Base-by-base conservation (phyloP, 1,140 invertebrate species). In the Mesaphorura yosii region DNA sequence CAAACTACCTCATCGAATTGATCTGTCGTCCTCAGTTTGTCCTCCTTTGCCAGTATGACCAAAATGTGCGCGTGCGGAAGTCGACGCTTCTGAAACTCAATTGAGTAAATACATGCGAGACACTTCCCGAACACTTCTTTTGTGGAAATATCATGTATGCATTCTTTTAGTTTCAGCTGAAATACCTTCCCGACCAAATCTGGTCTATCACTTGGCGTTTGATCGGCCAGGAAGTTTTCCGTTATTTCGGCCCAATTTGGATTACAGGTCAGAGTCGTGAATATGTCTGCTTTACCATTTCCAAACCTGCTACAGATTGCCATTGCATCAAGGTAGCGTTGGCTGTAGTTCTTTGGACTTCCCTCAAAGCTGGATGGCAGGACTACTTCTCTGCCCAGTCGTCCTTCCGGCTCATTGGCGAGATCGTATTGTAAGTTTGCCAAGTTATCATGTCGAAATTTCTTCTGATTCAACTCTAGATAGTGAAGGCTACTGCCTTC, bases 101-200 rank as follows among this genome's bases (percentile, higher is more conserved):
- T 63, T 0, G 63, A 57, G 48, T 60, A 56, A 1, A 64, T 45
- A 23, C 50, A 42, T 0, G 57, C 64, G 3, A 37, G 22, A 3
- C 60, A 51, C 51, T 58, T 57, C 26, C 68, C 67, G 23, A 68
- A 59, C 7, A 64, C 19, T 19, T 53, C 47, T 29, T 53, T 54
- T 22, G 45, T 29, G 10, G 17, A 1, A n/a, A 52, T 26, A 20
- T 58, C 57, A 1, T 50, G 5, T 14, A 74, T 64, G 7, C 75
- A 45, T 28, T 56, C 45, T 47, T 69, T 67, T 4, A 70, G 20
- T 62, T 75, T 75, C 37, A 66, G 48, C 22, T 66, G 58, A 55
- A 75, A 77, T 12, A 75, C 72, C 47, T 68, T 42, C 1, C 68
- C 61, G 17, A 70, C 60, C 17, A 75, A 65, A 62, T 75, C 72